Percentiles rank a stretch among this genome's conserved stretches.
Evolutionary conservation across 2,888 invertebrate species (phyloP).

Genomic region (Ditula angustiorana): DNA sequence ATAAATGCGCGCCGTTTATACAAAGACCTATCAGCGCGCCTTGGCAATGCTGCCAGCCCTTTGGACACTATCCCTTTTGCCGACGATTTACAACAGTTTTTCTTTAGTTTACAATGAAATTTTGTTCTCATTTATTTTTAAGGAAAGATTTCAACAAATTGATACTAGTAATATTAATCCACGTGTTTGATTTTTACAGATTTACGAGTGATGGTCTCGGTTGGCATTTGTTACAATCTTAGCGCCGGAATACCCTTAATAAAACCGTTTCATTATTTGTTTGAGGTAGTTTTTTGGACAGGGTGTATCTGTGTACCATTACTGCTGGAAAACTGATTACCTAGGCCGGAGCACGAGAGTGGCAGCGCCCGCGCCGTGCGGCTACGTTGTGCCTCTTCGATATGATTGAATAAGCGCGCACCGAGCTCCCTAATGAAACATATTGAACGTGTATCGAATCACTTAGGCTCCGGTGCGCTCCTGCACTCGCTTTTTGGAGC

Average conservation of each 20-base stretch:
- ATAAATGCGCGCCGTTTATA: too few species aligned
- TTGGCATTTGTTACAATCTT: too few species aligned
- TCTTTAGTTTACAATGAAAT: too few species aligned
- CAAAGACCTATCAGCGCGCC: too few species aligned
- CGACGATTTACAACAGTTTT: too few species aligned
- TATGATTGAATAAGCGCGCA: conserved; percentile 83
- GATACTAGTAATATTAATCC: too few species aligned
- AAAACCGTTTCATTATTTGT: conserved; percentile 38
- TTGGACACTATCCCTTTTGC: too few species aligned
- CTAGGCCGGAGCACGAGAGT: conserved; percentile 59
- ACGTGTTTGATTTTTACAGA: too few species aligned
- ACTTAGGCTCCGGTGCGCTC: conserved; percentile 80
- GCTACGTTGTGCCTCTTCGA: conserved; percentile 54
- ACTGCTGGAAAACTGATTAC: conserved; percentile 79
- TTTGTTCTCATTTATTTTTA: too few species aligned
- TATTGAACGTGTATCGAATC: conserved; percentile 85
- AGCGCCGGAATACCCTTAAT: background rate
- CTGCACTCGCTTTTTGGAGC: conserved; percentile 77
- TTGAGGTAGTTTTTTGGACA: conserved; percentile 51
- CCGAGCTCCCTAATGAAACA: conserved; percentile 82
- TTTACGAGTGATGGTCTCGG: too few species aligned
- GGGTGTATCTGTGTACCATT: conserved; percentile 65
- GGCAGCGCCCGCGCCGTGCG: conserved; percentile 62
- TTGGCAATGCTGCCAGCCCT: too few species aligned
- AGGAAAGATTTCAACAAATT: too few species aligned